Evolutionary conservation across 1,140 invertebrate species (phyloP).

Genomic region (Spodoptera litura): DNA sequence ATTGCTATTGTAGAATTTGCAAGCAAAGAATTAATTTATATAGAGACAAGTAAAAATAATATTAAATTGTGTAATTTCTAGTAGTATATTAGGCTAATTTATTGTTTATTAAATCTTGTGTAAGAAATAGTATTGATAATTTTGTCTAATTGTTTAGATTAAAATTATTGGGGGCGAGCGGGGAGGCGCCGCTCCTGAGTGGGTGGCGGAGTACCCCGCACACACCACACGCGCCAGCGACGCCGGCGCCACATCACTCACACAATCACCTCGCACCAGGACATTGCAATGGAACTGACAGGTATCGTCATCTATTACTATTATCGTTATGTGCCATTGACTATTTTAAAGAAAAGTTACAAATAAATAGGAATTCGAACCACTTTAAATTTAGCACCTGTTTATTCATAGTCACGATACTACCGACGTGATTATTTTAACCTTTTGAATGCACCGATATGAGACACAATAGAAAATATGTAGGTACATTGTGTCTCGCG

Average conservation of each 20-base stretch:
- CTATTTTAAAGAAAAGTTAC: not conserved
- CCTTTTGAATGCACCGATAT: no score
- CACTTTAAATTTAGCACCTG: no score
- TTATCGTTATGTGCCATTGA: not conserved
- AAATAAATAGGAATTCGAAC: no score
- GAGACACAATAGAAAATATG: no score
- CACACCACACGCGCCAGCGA: slow-evolving; percentile 87
- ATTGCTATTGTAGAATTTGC: no score
- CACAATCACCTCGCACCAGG: slow-evolving; percentile 88
- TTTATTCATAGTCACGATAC: no score
- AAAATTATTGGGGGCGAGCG: slow-evolving; percentile 82
- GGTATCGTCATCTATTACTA: slow-evolving; percentile 74
- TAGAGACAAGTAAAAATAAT: no score
- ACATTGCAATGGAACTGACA: slow-evolving; percentile 90
- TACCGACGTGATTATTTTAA: no score
- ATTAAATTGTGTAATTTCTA: no score
- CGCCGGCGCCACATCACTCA: slow-evolving; percentile 87
- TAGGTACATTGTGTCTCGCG: no score
- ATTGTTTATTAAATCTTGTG: not conserved
- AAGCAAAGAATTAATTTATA: no score
- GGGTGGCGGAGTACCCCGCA: slow-evolving; percentile 88
- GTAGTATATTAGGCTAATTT: no score
- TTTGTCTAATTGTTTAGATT: slow-evolving; percentile 64
- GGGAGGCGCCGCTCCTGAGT: slow-evolving; percentile 86
- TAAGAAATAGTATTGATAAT: not conserved